Conservation (phyloP, 1,140 invertebrate genomes). For the Pseudachorutes palmiensis region DNA sequence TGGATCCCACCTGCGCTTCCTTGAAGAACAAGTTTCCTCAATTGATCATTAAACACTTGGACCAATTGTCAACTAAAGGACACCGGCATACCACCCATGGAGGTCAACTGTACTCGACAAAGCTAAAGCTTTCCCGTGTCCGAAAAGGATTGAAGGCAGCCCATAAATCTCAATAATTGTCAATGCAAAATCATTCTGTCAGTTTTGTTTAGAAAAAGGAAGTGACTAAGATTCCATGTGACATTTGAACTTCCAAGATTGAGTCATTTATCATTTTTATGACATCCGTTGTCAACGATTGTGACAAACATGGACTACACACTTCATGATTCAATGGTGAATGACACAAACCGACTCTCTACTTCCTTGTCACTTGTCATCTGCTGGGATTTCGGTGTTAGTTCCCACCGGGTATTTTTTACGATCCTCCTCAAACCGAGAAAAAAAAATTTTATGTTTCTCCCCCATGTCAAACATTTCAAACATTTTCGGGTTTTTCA, state of each 20-base stretch:
- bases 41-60: slow-evolving; percentile 2
- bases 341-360: too few species aligned
- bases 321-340: neutral
- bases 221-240: too few species aligned
- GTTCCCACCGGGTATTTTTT: too few species aligned
- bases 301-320: neutral
- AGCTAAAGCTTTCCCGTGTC: neutral
- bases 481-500: too few species aligned
- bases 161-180: neutral
- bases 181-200: neutral
- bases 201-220: neutral
- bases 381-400: too few species aligned
- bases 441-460: too few species aligned
- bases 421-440: too few species aligned
- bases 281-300: neutral
- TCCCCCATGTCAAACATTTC: too few species aligned
- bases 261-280: neutral
- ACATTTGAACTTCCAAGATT: too few species aligned
- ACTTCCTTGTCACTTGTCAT: too few species aligned
- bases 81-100: neutral
- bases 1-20: neutral
- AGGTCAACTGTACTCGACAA: too few species aligned
- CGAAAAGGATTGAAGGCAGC: neutral
- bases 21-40: neutral
- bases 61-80: neutral